Percentiles rank a stretch among this genome's conserved stretches.
These are phyloP conservation scores for Flabesymbios commensalis DNA, from an alignment of 2,888 invertebrate genomes.

Conservation along the genomic window DNA sequence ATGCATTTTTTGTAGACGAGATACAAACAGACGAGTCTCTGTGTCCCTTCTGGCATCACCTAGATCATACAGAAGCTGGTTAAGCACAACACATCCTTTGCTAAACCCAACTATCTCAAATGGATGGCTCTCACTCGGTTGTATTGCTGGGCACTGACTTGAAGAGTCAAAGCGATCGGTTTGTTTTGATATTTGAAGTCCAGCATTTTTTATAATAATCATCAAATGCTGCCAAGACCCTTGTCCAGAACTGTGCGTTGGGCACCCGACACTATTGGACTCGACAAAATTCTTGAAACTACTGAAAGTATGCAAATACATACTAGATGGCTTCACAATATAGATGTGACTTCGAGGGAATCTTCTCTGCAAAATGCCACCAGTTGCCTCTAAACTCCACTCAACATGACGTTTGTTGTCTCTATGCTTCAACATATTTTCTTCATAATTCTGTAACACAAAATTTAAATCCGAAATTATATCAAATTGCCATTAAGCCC, in stretches of 20 bases:
- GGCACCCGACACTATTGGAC: slow-evolving; percentile 76
- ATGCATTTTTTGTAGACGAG: slow-evolving; percentile 75
- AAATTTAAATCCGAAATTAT: no score
- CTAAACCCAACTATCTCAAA: slow-evolving; percentile 77
- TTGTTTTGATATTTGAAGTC: not conserved
- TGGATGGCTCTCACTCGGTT: not conserved
- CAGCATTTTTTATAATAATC: slow-evolving; percentile 61
- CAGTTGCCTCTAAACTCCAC: slow-evolving; percentile 83
- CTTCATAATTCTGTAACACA: no score
- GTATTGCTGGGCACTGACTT: not conserved
- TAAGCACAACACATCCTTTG: slow-evolving; percentile 90
- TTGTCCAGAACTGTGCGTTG: slow-evolving; percentile 76
- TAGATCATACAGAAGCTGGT: slow-evolving; percentile 86
- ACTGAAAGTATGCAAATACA: slow-evolving; percentile 82
- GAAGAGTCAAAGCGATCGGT: not conserved
- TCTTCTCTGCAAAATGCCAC: slow-evolving; percentile 70
- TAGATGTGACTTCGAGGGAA: slow-evolving; percentile 68
- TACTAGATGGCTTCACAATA: slow-evolving; percentile 66
- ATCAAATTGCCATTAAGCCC: no score
- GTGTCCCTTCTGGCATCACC: slow-evolving; percentile 58
- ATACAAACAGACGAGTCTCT: slow-evolving; percentile 50
- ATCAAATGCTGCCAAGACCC: slow-evolving; percentile 76
- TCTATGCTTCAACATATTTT: slow-evolving; percentile 77
- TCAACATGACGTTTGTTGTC: slow-evolving; percentile 76
- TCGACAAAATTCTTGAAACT: slow-evolving; percentile 88